phyloP scores from a whole-genome alignment of 2,797 vertebrate genomes.

The Erethizon dorsatum region DNA sequence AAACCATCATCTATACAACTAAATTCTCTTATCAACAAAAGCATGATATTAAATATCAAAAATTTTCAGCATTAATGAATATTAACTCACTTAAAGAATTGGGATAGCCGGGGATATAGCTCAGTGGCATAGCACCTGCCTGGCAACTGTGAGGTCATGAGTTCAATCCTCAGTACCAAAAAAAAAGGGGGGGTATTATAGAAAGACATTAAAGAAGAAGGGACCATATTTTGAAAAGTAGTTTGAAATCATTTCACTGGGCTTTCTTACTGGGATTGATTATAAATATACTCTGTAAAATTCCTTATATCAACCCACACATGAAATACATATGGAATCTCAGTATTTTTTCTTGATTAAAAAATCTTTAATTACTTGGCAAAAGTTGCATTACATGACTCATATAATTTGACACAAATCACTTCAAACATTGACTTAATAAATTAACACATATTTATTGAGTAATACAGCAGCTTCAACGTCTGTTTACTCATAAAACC shows the following conservation, averaged over 20 bases:
- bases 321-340: neutral
- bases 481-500: neutral
- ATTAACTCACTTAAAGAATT: neutral
- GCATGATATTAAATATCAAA: neutral
- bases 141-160: too few species aligned
- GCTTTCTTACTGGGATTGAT: neutral
- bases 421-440: neutral
- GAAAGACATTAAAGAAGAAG: neutral
- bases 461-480: neutral
- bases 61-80: neutral
- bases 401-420: neutral
- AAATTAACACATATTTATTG: slow-evolving; percentile 15
- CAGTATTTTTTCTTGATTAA: neutral
- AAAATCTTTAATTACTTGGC: neutral
- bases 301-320: neutral
- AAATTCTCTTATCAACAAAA: slow-evolving; percentile 18
- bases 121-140: too few species aligned
- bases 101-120: neutral
- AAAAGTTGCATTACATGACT: neutral
- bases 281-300: neutral
- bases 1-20: neutral
- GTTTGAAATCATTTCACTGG: neutral
- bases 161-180: too few species aligned
- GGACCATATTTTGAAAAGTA: neutral
- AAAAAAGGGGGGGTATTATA: too few species aligned